These are phyloP conservation scores for Premnoplex brunnescens DNA, from an alignment of 2,797 vertebrate species.

Conservation along the genomic window DNA sequence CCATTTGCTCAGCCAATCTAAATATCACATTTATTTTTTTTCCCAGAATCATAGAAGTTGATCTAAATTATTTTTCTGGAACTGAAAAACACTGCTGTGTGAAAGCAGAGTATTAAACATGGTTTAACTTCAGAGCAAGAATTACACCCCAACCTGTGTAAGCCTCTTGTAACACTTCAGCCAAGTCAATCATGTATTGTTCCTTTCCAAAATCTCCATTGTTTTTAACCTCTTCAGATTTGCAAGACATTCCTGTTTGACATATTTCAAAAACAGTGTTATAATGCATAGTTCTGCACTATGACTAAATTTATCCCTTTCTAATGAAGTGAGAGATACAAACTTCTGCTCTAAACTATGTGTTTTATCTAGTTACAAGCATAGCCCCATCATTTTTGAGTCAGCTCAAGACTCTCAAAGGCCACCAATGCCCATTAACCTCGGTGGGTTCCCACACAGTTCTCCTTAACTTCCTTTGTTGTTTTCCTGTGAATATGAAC, in stretches of 20 bases:
- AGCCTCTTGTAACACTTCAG: background rate
- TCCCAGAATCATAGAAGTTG: background rate
- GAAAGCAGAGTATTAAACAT: background rate
- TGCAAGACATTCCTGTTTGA: background rate
- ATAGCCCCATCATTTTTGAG: background rate
- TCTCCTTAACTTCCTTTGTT: background rate
- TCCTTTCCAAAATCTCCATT: background rate
- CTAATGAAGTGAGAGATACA: background rate
- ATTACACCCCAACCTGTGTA: background rate
- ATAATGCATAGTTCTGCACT: background rate
- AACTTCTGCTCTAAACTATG: background rate
- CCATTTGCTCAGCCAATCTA: slow-evolving; percentile 6
- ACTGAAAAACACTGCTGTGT: background rate
- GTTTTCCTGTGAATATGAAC: background rate
- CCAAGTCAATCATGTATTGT: rapidly evolving
- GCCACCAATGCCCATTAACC: background rate
- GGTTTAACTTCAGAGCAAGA: background rate
- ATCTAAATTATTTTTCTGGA: background rate
- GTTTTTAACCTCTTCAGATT: background rate
- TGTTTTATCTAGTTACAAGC: background rate
- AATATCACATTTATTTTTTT: background rate
- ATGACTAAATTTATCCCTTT: background rate
- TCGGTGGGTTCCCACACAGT: background rate
- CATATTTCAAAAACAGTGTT: background rate
- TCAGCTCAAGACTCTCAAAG: background rate